Evolutionary conservation across 2,113 vertebrate species (phyloP), one percentile per base, ranked within the genome.

Genomic region (Malaclemys terrapin): DNA sequence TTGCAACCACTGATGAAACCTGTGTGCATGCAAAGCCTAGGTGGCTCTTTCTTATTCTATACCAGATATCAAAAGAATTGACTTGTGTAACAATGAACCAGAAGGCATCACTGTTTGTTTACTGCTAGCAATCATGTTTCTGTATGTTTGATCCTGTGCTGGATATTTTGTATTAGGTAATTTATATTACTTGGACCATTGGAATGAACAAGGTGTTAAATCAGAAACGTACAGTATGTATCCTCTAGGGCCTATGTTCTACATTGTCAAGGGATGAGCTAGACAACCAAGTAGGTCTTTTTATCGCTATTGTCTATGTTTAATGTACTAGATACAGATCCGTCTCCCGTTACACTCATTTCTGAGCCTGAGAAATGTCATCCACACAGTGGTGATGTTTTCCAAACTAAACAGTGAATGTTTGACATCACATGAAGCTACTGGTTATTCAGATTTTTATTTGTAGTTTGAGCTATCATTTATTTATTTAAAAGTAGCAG

Each of bases 121-220:
- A 57, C 62, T 87, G n/a, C 47, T 75, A 17, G 11, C 59, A 89
- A 2, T 79, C 85, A 57, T 91, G 56, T 49, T 87, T 50, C 31
- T 80, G n/a, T 75, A 75, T 13, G 92, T 75, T 86, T 11, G 90
- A 87, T 75, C 8, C 42, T 82, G 42, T 24, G 27, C 52, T 29
- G 17, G 27, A 82, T 91, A 85, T 82, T 89, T 84, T 93, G 35
- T 86, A 45, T 42, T 65, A 85, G 49, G 11, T 47, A 80, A 92
- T 94, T 95, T 54, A 89, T 24, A 59, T 5, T 24, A 24, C 88
- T 69, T 56, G 12, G 90, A 72, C 87, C 94, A 62, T 78, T 91
- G 80, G 49, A 92, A 94, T 24, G 72, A 93, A 84, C 25, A 57
- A 57, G 13, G 62, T 38, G 45, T 95, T 94, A 90, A 93, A 59